Percentiles rank a stretch among this genome's conserved stretches.
These are phyloP conservation scores for Monochamus saltuarius DNA, from an alignment of 1,140 invertebrate genomes.

Conservation along the genomic window DNA sequence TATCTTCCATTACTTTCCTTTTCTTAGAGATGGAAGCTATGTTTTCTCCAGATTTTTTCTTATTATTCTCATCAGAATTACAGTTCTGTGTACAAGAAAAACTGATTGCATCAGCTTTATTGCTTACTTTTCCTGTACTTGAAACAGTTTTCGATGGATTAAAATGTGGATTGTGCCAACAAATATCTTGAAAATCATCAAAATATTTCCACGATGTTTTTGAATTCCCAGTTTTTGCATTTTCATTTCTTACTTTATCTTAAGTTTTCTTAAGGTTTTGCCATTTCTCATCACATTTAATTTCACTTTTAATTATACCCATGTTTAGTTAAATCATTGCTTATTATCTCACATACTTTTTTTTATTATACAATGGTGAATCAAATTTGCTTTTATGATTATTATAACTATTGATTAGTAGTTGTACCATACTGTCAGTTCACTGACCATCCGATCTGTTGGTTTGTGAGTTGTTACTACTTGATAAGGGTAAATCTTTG, in stretches of 20 bases:
- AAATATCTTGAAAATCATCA: conserved; percentile 15
- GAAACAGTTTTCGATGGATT: background rate
- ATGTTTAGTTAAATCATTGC: background rate
- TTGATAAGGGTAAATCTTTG: no score
- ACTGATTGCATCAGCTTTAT: no score
- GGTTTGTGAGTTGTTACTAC: no score
- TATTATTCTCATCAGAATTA: background rate
- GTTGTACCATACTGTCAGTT: no score
- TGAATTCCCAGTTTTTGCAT: conserved; percentile 1
- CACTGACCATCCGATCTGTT: no score
- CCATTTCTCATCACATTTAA: conserved; percentile 15
- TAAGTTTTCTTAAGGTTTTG: conserved; percentile 11
- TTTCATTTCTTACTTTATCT: conserved; percentile 6
- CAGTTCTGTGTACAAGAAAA: no score
- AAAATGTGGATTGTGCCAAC: conserved; percentile 5
- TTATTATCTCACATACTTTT: conserved; percentile 10
- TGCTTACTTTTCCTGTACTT: background rate
- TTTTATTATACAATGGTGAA: background rate
- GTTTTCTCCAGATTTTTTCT: background rate
- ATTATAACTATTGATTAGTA: no score
- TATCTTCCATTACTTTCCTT: background rate
- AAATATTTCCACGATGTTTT: conserved; percentile 7
- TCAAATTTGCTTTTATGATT: no score
- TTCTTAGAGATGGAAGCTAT: no score
- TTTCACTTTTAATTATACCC: conserved; percentile 1